A percentile compares a stretch with the other conserved stretches of the same genome.
Conservation (phyloP, 2,888 invertebrate genomes). For the Tubulanus polymorphus region DNA sequence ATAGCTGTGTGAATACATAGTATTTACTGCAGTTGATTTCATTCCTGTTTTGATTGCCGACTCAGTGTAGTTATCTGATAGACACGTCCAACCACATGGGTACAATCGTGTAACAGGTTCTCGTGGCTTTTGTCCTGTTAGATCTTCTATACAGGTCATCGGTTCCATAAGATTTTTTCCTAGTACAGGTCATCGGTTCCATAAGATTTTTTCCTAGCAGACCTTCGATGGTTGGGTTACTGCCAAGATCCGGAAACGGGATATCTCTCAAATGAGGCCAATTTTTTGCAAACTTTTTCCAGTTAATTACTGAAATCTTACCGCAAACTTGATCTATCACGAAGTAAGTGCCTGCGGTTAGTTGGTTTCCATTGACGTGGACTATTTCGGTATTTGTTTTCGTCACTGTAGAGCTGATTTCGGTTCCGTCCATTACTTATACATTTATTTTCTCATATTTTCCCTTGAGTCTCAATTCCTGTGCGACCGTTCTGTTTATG, state of each 20-base stretch:
- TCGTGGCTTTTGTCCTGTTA: constrained; percentile 8
- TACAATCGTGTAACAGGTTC: constrained; percentile 19
- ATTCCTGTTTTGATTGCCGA: too few relatives aligned
- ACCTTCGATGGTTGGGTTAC: constrained; percentile 5
- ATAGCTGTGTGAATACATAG: too few relatives aligned
- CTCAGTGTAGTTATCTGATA: too few relatives aligned
- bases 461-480: constrained; percentile 4
- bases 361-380: neutral
- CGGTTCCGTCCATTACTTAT: neutral
- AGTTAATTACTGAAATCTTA: constrained; percentile 13
- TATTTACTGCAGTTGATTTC: too few relatives aligned
- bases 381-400: neutral
- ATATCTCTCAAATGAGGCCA: neutral
- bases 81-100: constrained; percentile 21
- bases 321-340: constrained; percentile 16
- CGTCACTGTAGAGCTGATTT: neutral
- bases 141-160: too few relatives aligned
- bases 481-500: neutral
- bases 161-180: constrained; percentile 16
- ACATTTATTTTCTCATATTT: neutral
- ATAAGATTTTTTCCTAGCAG: constrained; percentile 17
- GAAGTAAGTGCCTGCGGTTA: neutral
- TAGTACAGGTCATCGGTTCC: too few relatives aligned
- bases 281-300: constrained; percentile 6
- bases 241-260: neutral